Evolutionary conservation across 2,797 vertebrate species (phyloP), one percentile per base, ranked within the genome.

Genomic region (Coendou prehensilis): DNA sequence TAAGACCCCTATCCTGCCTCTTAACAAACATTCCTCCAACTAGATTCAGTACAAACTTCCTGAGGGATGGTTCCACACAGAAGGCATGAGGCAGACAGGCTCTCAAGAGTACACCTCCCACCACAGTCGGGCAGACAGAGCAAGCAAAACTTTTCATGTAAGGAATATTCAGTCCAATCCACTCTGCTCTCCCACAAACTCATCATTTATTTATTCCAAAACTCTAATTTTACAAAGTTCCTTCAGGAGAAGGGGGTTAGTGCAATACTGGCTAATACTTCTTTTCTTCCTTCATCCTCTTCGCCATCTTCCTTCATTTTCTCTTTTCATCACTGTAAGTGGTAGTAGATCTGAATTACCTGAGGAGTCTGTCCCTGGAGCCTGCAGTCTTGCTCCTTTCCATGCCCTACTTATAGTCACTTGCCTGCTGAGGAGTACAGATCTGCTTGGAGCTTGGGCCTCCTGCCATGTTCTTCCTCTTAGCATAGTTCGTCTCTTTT

Each of bases 401-500:
- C 13, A 64, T 8, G 7, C 1, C 11, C 20, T 79, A 33, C n/a
- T n/a, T 37, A 41, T 6, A n/a, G 18, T 17, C 52, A 26, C 98
- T 99, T 99, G 97, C 99, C 99, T 45, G 99, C 99, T 97, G 98
- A 99, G 97, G 98, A 99, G 96, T 97, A 97, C 71, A 98, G 45
- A 76, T 99, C 98, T 14, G 99, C 30, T 18, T 99, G 89, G 98
- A 97, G 81, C 95, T 98, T 98, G 98, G 23, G 22, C 98, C 99
- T 87, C 99, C 98, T 20, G 98, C 98, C 98, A 99, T 99, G 7
- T 98, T 98, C 75, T 98, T 98, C 93, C 94, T 98, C 98, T 99
- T 99, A 22, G 99, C 99, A 89, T 99, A 99, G 75, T 98, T 99
- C 87, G 99, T 99, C 71, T 99, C 99, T 98, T 22, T 61, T 99